A percentile compares a stretch with the other conserved stretches of the same genome.
Evolutionary conservation across 2,797 vertebrate genomes (phyloP).

Genomic region (Siniperca obscura): DNA sequence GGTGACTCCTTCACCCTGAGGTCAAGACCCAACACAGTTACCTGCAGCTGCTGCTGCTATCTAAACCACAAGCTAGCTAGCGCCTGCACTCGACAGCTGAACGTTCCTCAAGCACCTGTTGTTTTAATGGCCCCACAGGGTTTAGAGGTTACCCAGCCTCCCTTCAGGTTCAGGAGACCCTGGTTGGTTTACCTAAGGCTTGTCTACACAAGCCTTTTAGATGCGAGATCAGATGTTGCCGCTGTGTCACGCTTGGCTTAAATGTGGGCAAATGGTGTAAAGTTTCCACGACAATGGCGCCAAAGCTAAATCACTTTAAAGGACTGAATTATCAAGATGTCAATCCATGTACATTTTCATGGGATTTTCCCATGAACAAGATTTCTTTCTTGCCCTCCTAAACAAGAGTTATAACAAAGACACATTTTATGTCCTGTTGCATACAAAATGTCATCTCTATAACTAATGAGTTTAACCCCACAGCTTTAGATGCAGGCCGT

Average conservation of each 20-base stretch:
- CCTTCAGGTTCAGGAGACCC: conserved; percentile 45
- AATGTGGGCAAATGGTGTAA: conserved; percentile 41
- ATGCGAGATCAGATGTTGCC: conserved; percentile 66
- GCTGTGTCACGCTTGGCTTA: conserved; percentile 40
- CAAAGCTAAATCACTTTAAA: conserved; percentile 27
- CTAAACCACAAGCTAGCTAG: conserved; percentile 22
- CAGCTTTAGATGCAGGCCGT: conserved; percentile 11
- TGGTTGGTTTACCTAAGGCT: conserved; percentile 59
- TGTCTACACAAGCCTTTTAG: conserved; percentile 61
- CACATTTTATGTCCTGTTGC: background rate
- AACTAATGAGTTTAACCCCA: conserved; percentile 31
- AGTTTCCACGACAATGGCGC: conserved; percentile 43
- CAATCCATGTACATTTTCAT: background rate
- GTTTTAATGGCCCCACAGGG: conserved; percentile 45
- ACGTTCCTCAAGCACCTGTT: conserved; percentile 74
- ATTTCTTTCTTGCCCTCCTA: conserved; percentile 2
- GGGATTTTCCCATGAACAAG: conserved; percentile 28
- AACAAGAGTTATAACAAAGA: conserved; percentile 17
- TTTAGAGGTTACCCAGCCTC: conserved; percentile 35
- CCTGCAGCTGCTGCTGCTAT: conserved; percentile 60
- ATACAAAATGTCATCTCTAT: conserved; percentile 11
- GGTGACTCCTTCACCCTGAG: conserved; percentile 30
- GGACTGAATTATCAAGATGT: conserved; percentile 30
- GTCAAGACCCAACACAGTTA: conserved; percentile 30
- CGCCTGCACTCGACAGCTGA: conserved; percentile 60